Evolutionary conservation across 2,888 invertebrate genomes (phyloP).

Genomic region (Drosophila borealis): DNA sequence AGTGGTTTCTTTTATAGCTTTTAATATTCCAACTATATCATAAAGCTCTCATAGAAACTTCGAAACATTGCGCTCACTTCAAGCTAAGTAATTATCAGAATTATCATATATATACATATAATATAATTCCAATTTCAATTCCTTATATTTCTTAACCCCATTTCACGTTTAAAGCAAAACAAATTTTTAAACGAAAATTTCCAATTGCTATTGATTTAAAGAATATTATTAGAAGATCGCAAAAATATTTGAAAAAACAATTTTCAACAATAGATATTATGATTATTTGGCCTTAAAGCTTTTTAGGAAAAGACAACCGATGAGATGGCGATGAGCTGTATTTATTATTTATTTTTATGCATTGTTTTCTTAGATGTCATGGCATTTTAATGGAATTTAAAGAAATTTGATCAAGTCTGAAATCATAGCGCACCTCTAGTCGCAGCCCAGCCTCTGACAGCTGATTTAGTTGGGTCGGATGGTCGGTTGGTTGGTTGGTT

Average conservation of each 20-base stretch:
- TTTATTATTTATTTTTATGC: constrained; percentile 68
- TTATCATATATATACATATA: too few species aligned
- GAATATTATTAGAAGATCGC: too few species aligned
- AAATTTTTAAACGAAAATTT: too few species aligned
- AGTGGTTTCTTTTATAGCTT: too few species aligned
- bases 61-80: too few species aligned
- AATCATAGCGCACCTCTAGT: constrained; percentile 66
- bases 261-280: neutral
- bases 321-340: constrained; percentile 26
- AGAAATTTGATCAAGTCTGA: constrained; percentile 77
- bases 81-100: too few species aligned
- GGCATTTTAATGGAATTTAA: constrained; percentile 72
- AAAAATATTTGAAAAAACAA: too few species aligned
- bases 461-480: constrained; percentile 50
- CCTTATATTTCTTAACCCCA: neutral
- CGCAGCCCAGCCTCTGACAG: constrained; percentile 40
- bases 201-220: too few species aligned
- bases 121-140: neutral
- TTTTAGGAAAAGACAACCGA: neutral
- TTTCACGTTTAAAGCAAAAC: too few species aligned
- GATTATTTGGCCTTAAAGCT: neutral
- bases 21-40: neutral
- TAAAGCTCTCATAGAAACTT: neutral
- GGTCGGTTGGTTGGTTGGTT: constrained; percentile 4
- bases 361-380: constrained; percentile 69